Evolutionary conservation across 2,888 invertebrate genomes (phyloP), one percentile per base, ranked within the genome.

Genomic region (Furcula furcula): DNA sequence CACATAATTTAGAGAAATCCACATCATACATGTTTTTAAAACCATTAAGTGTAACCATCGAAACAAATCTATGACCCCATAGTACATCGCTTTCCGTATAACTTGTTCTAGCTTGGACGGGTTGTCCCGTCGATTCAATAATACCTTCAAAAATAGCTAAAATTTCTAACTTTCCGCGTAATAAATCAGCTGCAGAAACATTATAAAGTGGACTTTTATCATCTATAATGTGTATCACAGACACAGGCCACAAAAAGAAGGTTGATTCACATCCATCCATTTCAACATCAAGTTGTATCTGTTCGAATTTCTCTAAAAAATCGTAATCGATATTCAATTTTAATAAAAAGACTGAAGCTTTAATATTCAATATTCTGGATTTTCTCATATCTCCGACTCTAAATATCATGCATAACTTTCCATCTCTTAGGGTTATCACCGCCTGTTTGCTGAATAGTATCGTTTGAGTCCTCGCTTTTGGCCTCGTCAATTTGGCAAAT

Each of bases 231-330:
- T 99, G 99, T 10, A 97, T 94, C 15, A 98, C 94, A 4, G 97
- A 95, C 72, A 97, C 93, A 0, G 99, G 99, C 99, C 98, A 99
- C 41, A 99, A 94, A 68, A 99, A 96, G 84, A 99, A 98, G 3
- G 98, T 90, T 5, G 97, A 94, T 46, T 95, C 94, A 57, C 96
- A 96, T 13, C 95, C 95, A 65, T 97, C 96, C n/a, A 94, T 92
- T 51, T 92, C 91, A 0, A 94, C 90, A 35, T 90, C 84, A 16
- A 97, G 79, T 66, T 97, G 96, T 19, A 94, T 94, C 69, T 97
- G 97, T 69, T 95, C 94, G 62, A 94, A 94, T 3, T 93, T 92
- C 58, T 97, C 89, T 20, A 94, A 80, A 28, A 48, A 47, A 68
- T 96, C 94, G 1, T 95, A 94, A 72, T 97, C 96, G 64, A 94